Conservation (phyloP, 2,113 vertebrate species). For the Ginglymostoma cirratum region DNA sequence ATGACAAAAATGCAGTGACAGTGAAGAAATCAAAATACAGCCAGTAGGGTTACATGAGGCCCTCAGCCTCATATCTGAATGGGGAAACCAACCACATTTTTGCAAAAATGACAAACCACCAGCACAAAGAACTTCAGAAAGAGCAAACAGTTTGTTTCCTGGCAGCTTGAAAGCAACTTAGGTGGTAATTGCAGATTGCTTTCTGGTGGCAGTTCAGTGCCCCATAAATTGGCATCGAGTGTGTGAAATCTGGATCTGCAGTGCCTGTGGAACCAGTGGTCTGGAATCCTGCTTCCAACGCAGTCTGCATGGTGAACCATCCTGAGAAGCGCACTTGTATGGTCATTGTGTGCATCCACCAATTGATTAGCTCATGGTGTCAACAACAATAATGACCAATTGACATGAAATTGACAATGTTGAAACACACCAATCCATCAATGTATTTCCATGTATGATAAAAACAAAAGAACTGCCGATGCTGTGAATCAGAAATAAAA, state of each 20-base stretch:
- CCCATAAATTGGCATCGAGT: background rate
- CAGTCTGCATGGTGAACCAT: background rate
- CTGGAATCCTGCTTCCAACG: background rate
- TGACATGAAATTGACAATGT: no score
- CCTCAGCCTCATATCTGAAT: background rate
- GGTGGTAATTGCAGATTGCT: background rate
- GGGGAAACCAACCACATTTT: background rate
- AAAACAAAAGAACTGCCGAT: no score
- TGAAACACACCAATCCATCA: no score
- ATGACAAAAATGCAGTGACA: background rate
- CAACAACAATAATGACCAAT: background rate
- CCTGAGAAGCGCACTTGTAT: background rate
- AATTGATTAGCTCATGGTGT: background rate
- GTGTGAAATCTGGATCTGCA: background rate
- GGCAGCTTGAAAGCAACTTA: slow-evolving; percentile 2
- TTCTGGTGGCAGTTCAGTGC: background rate
- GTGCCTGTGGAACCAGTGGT: background rate
- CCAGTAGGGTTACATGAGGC: background rate
- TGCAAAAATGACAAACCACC: background rate
- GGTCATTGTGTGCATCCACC: background rate
- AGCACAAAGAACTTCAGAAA: background rate
- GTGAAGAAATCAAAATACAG: slow-evolving; percentile 22
- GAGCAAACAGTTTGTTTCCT: background rate
- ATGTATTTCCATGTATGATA: no score
- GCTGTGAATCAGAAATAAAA: no score